Conservation (phyloP, 2,888 invertebrate species). For the Volucella bombylans region DNA sequence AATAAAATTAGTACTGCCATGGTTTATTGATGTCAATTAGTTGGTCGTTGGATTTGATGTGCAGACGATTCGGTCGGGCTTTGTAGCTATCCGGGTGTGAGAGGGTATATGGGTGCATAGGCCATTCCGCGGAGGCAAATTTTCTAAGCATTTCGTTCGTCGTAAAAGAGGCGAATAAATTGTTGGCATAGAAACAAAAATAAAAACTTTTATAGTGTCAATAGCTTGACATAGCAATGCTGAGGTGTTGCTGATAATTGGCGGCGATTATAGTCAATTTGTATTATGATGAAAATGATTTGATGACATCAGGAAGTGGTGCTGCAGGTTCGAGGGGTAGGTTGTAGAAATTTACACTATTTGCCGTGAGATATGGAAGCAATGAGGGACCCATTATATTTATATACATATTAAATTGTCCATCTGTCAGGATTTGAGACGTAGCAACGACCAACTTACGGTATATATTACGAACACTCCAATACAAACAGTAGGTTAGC, state of each 20-base stretch:
- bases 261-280: slow-evolving; percentile 11
- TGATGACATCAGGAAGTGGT: too few species aligned
- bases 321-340: too few species aligned
- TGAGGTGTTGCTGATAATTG: slow-evolving; percentile 57
- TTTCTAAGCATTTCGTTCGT: slow-evolving; percentile 43
- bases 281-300: too few species aligned
- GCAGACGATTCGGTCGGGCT: slow-evolving; percentile 26
- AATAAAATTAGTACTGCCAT: slow-evolving; percentile 64
- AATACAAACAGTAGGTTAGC: too few species aligned
- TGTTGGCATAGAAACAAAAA: slow-evolving; percentile 14
- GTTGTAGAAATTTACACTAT: too few species aligned
- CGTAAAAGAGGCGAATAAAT: slow-evolving; percentile 54
- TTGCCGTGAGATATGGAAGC: too few species aligned
- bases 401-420: too few species aligned
- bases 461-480: too few species aligned
- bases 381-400: too few species aligned
- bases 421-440: too few species aligned
- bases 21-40: slow-evolving; percentile 72
- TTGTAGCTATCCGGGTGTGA: background rate
- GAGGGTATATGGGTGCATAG: background rate
- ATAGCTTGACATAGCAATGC: slow-evolving; percentile 26
- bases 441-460: too few species aligned
- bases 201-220: slow-evolving; percentile 42
- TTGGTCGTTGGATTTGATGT: slow-evolving; percentile 71
- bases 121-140: slow-evolving; percentile 41